phyloP scores from a whole-genome alignment of 2,888 invertebrate genomes.

The Cephus nigrinus region DNA sequence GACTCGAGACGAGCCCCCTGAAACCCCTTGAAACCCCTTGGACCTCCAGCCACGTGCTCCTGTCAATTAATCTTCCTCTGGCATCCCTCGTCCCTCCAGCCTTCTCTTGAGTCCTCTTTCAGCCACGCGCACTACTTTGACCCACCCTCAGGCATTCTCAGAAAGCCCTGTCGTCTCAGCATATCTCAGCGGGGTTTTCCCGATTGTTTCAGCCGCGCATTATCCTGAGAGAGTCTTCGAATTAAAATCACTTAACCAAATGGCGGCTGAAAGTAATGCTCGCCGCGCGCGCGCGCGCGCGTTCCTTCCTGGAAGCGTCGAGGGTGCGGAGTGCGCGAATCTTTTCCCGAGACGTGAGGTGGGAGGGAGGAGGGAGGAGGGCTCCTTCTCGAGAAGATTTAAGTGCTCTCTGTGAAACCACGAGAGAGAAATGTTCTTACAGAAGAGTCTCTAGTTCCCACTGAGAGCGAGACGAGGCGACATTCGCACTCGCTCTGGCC shows the following conservation, averaged over 20 bases:
- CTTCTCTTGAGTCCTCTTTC: background rate
- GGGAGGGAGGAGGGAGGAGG: too few relatives aligned
- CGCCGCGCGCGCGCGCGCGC: background rate
- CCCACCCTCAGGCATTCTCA: too few relatives aligned
- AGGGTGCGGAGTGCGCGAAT: too few relatives aligned
- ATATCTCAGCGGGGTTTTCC: slow-evolving; percentile 16
- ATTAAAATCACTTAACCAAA: slow-evolving; percentile 36
- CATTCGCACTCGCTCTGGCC: too few relatives aligned
- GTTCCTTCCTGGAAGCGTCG: background rate
- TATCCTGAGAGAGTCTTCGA: slow-evolving; percentile 34
- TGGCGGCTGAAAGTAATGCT: slow-evolving; percentile 15
- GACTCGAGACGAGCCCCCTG: slow-evolving; percentile 10
- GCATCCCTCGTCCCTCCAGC: slow-evolving; percentile 6
- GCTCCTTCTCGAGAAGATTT: too few relatives aligned
- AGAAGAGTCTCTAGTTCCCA: too few relatives aligned
- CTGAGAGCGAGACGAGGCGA: too few relatives aligned
- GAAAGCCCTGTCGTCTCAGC: too few relatives aligned
- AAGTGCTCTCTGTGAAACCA: too few relatives aligned
- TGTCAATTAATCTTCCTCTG: slow-evolving; percentile 28
- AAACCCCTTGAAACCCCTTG: background rate
- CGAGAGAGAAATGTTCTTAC: too few relatives aligned
- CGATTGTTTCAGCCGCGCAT: slow-evolving; percentile 34
- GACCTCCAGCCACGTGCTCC: slow-evolving; percentile 14
- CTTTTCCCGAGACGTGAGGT: too few relatives aligned
- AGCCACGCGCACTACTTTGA: too few relatives aligned